Percentiles rank a stretch among this genome's conserved stretches.
Evolutionary conservation across 2,797 vertebrate species (phyloP).

Genomic region (Sebastolobus altivelis): DNA sequence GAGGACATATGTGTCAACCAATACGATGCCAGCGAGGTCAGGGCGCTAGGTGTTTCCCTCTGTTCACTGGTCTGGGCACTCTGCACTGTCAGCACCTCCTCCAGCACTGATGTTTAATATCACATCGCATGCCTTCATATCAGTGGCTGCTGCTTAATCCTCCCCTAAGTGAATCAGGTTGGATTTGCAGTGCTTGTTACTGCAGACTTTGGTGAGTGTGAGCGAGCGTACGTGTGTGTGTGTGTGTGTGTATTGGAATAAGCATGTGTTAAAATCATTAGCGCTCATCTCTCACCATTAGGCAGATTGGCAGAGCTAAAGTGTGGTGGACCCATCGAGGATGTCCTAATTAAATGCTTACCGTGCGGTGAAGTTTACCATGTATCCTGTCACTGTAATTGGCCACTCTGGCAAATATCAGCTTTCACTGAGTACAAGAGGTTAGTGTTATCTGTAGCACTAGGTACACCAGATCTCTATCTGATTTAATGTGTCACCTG

Average conservation of each 20-base stretch:
- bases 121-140: conserved; percentile 41
- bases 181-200: conserved; percentile 52
- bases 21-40: conserved; percentile 50
- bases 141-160: conserved; percentile 47
- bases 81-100: conserved; percentile 60
- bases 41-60: conserved; percentile 8
- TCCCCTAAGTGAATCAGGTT: conserved; percentile 63
- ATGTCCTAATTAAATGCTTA: conserved; percentile 66
- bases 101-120: conserved; percentile 35
- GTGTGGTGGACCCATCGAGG: conserved; percentile 44
- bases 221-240: conserved; percentile 3
- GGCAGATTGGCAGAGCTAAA: conserved; percentile 63
- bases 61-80: conserved; percentile 25
- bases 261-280: conserved; percentile 64
- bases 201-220: conserved; percentile 41
- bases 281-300: conserved; percentile 66
- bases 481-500: conserved; percentile 18
- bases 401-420: conserved; percentile 48
- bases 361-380: conserved; percentile 61
- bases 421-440: conserved; percentile 30
- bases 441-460: conserved; percentile 26
- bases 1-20: conserved; percentile 67
- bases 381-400: conserved; percentile 52
- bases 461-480: neutral
- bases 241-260: conserved; percentile 21